Base-by-base conservation (phyloP, 2,888 invertebrate species). In the Acronicta psi region DNA sequence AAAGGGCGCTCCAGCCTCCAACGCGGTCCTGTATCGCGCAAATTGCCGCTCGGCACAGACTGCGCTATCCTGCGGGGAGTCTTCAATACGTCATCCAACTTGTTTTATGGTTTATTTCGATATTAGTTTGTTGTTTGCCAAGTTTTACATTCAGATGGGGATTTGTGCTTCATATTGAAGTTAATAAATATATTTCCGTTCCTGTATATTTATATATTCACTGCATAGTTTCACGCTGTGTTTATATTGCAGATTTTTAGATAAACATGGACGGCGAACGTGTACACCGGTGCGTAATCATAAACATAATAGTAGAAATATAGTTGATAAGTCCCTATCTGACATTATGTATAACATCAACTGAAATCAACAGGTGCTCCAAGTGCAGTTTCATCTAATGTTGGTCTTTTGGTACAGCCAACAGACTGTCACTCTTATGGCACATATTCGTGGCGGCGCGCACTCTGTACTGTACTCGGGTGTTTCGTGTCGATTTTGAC, bases 61-160 rank as follows among this genome's bases (percentile, higher is more conserved):
- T 43, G 37, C 40, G 38, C 51, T 14, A 40, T 50, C 60, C 71
- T 69, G 66, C 44, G 60, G 64, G 9, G 63, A 69, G 38, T 38
- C 41, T 36, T 53, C 60, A 40, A 55, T 65, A 53, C 59, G 43
- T 69, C 59, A 65, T 50, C 55, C 53, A 8, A 54, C 58, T 55
- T 55, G 54, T 53, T 61, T 71, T 61, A 64, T 55, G 55, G 34
- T 69, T 47, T 72, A 68, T 68, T 73, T 72, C 42, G 52, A 43
- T 64, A 72, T 72, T 40, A 55, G 55, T 56, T 59, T 42, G 17
- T 59, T 50, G 46, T 45, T 14, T 17, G 44, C 18, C 41, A 41
- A 55, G 47, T 59, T 50, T 44, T 61, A 40, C 20, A 40, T 50
- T 47, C 40, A 40, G n/a, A 49, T 17, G 57, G 55, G 45, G 34